Percentiles rank a stretch among this genome's conserved stretches.
Evolutionary conservation across 1,140 invertebrate genomes (phyloP).

Genomic region (Probaryconus sp.): DNA sequence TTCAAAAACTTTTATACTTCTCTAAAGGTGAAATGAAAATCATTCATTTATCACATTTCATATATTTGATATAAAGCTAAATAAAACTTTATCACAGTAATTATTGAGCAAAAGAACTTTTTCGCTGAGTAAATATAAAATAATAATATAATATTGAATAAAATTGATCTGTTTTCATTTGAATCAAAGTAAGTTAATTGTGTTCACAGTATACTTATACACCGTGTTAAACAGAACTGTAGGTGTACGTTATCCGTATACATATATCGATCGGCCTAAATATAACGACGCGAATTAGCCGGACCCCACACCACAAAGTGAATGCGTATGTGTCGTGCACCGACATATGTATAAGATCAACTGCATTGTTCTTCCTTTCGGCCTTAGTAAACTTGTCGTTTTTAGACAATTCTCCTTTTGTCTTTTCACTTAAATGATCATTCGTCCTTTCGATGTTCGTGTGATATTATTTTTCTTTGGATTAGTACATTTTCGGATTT

Average conservation of each 20-base stretch:
- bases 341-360: no score
- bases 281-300: conserved; percentile 63
- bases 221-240: conserved; percentile 44
- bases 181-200: conserved; percentile 41
- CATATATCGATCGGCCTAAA: conserved; percentile 73
- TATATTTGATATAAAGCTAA: no score
- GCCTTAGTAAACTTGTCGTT: conserved; percentile 41
- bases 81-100: no score
- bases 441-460: conserved; percentile 26
- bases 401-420: conserved; percentile 29
- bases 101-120: no score
- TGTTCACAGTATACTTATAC: conserved; percentile 39
- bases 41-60: no score
- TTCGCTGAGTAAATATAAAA: no score
- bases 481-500: conserved; percentile 35
- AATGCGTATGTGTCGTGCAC: conserved; percentile 7
- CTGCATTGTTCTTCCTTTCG: conserved; percentile 44
- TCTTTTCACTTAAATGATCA: conserved; percentile 29
- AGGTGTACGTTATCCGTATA: conserved; percentile 58
- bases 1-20: no score
- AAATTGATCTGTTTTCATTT: conserved; percentile 33
- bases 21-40: no score
- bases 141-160: conserved; percentile 7
- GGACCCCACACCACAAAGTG: conserved; percentile 39
- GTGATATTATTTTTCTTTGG: conserved; percentile 18